phyloP scores from a whole-genome alignment of 1,140 invertebrate species.

The Drosophila asahinai region DNA sequence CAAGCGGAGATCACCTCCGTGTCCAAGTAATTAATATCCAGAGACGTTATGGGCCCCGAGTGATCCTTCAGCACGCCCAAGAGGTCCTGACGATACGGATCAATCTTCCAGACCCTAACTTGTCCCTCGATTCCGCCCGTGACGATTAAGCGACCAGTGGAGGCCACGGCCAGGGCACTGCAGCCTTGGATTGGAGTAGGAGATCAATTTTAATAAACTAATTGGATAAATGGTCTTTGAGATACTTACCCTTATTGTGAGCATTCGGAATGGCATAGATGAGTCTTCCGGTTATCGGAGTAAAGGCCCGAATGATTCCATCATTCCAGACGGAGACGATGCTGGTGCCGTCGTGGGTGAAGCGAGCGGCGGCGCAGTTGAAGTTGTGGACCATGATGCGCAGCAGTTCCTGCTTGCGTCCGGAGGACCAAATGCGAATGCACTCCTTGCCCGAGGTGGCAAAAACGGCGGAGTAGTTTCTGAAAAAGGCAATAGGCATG shows the following conservation, averaged over 20 bases:
- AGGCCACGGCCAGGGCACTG: conserved; percentile 88
- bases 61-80: conserved; percentile 94
- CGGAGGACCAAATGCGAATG: conserved; percentile 93
- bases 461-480: conserved; percentile 92
- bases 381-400: conserved; percentile 94
- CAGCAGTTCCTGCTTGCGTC: conserved; percentile 91
- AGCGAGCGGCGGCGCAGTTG: conserved; percentile 91
- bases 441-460: conserved; percentile 93
- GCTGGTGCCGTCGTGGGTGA: conserved; percentile 91
- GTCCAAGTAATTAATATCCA: conserved; percentile 91
- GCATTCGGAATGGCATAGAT: conserved; percentile 94
- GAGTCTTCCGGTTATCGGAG: conserved; percentile 91
- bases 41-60: conserved; percentile 93
- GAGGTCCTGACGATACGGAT: conserved; percentile 88
- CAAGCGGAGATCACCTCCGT: conserved; percentile 94
- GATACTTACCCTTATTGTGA: conserved; percentile 90
- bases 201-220: neutral
- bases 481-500: conserved; percentile 63
- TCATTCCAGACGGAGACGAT: conserved; percentile 95
- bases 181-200: conserved; percentile 46
- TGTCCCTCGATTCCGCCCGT: conserved; percentile 95
- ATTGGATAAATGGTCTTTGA: no score
- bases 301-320: conserved; percentile 94
- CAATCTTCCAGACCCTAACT: conserved; percentile 91
- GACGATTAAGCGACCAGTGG: conserved; percentile 90